phyloP scores from a whole-genome alignment of 2,888 invertebrate species.

The Diploptera punctata region DNA sequence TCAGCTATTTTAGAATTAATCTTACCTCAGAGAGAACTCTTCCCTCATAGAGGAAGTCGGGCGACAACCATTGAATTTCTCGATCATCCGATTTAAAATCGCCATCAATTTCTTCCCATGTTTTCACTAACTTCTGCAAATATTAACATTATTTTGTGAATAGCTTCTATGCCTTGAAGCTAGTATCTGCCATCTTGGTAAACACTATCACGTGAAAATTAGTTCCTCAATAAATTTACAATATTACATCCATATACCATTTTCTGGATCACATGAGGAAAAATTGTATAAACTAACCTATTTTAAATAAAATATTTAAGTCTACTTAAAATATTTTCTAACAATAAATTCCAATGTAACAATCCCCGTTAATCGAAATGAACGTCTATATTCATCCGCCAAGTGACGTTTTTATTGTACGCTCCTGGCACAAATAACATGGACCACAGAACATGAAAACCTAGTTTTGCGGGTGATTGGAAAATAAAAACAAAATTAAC shows the following conservation, averaged over 20 bases:
- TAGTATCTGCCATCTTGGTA: conserved; percentile 40
- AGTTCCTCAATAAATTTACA: conserved; percentile 15
- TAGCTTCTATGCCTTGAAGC: neutral
- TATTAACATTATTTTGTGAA: conserved; percentile 17
- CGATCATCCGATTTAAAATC: conserved; percentile 10
- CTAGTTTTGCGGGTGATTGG: too few relatives aligned
- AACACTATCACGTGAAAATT: conserved; percentile 42
- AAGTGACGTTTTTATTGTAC: too few relatives aligned
- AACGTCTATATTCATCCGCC: neutral
- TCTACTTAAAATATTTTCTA: neutral
- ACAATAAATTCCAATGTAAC: neutral
- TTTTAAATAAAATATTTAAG: neutral
- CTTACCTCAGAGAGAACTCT: conserved; percentile 15
- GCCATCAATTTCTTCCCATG: conserved; percentile 12
- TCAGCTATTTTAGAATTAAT: conserved; percentile 1
- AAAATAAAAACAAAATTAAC: too few relatives aligned
- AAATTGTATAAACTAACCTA: too few relatives aligned
- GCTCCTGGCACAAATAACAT: too few relatives aligned
- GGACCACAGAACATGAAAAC: too few relatives aligned
- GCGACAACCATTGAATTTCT: neutral
- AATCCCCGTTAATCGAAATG: neutral
- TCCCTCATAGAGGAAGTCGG: conserved; percentile 10
- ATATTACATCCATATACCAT: neutral
- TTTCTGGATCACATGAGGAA: neutral
- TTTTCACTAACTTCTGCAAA: neutral